A percentile compares a stretch with the other conserved stretches of the same genome.
phyloP scores from a whole-genome alignment of 2,797 vertebrate species.

The Cacajao melanocephalus region DNA sequence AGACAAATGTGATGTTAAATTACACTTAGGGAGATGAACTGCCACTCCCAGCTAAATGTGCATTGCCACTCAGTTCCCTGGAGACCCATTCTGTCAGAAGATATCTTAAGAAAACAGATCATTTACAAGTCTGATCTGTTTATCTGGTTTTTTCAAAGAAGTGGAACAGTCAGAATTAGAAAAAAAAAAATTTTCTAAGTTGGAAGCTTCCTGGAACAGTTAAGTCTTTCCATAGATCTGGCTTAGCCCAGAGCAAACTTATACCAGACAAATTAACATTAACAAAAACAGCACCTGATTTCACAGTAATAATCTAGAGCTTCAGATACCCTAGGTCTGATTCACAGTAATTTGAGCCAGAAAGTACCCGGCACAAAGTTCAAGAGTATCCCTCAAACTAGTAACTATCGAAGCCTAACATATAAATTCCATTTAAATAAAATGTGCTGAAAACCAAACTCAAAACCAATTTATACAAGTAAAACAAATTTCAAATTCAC shows the following conservation, averaged over 20 bases:
- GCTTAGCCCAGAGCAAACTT: slow-evolving; percentile 23
- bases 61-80: neutral
- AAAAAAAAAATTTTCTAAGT: slow-evolving; percentile 5
- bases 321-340: neutral
- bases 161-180: slow-evolving; percentile 6
- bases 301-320: slow-evolving; percentile 1
- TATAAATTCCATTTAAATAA: slow-evolving; percentile 44
- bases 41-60: neutral
- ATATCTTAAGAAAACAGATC: slow-evolving; percentile 40
- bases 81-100: neutral
- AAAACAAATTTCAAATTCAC: neutral
- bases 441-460: neutral
- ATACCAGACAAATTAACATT: slow-evolving; percentile 41
- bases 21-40: neutral
- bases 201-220: slow-evolving; percentile 25
- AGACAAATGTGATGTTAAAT: neutral
- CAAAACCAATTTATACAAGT: neutral
- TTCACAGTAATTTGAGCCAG: neutral
- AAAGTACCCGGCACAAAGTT: slow-evolving; percentile 18
- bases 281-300: slow-evolving; percentile 28
- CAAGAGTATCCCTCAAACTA: neutral
- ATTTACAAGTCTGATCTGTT: slow-evolving; percentile 44
- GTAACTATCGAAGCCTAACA: slow-evolving; percentile 13
- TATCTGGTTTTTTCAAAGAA: slow-evolving; percentile 36
- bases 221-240: slow-evolving; percentile 41